Conservation (phyloP, 2,113 vertebrate species). For the Anser brachyrhynchus region DNA sequence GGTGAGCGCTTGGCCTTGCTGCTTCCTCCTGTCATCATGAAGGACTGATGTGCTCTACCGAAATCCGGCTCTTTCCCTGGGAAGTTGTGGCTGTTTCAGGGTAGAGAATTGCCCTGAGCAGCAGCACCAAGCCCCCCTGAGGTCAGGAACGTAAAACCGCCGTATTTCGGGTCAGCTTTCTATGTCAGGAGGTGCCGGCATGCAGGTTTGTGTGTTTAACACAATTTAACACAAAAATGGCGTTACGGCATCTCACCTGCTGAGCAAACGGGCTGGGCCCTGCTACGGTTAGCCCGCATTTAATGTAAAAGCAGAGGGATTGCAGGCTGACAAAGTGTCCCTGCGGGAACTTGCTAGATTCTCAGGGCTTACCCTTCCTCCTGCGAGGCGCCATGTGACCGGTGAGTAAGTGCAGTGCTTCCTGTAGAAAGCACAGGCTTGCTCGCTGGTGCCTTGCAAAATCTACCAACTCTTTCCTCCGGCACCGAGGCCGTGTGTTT, state of each 20-base stretch:
- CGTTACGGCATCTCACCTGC: neutral
- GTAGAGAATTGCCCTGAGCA: neutral
- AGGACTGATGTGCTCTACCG: neutral
- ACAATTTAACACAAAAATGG: neutral
- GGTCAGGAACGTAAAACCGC: accelerated
- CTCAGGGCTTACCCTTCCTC: slow-evolving; percentile 34
- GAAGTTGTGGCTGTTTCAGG: neutral
- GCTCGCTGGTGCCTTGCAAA: neutral
- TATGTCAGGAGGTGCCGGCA: neutral
- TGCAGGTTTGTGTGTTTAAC: neutral
- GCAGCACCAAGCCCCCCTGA: accelerated
- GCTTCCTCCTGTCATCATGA: accelerated
- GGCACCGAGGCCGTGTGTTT: neutral
- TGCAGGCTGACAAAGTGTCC: neutral
- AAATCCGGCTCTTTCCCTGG: neutral
- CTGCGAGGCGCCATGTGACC: slow-evolving; percentile 47
- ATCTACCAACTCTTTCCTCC: neutral
- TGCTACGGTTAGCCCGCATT: accelerated
- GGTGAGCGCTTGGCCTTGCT: accelerated
- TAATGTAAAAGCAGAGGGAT: neutral
- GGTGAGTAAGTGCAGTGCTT: slow-evolving; percentile 50
- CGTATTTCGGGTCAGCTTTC: accelerated
- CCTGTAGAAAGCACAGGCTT: slow-evolving; percentile 4
- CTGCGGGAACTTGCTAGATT: neutral
- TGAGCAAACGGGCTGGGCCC: neutral